Evolutionary conservation across 2,888 invertebrate species (phyloP), one percentile per base, ranked within the genome.

Genomic region (Rotaria macrura): DNA sequence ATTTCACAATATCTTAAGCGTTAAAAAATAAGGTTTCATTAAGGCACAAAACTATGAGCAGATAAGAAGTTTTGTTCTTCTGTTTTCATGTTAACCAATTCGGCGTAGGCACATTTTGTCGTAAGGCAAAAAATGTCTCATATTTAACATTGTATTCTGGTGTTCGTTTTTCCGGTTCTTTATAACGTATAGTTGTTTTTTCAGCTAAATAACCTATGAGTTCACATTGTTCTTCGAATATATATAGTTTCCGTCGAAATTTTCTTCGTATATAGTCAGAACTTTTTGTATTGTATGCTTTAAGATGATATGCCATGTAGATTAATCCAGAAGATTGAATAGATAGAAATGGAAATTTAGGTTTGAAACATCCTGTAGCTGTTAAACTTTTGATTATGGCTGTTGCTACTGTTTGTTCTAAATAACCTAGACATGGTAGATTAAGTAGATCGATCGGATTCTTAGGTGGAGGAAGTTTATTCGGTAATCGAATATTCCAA

Each of bases 201-300:
- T 90, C 88, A 40, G 90, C 90, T 3, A 91, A 89, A 87, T 91
- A 91, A 65, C 88, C 87, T 85, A 91, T 91, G 72, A 91, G 88
- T 85, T 89, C 87, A 88, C 91, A 91, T 7, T 90, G 90, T 57
- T 91, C 90, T 86, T 91, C 90, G 89, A 90, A 91, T 85, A 89
- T 88, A 87, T 89, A 88, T 86, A 91, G 87, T 85, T 91, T 91
- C 88, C 89, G 88, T 87, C 89, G 89, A 88, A 90, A 91, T 88
- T 91, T 91, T 87, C 90, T 89, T 54, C 90, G 88, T 17, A 90
- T 88, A 87, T 91, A 91, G 9, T 90, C 90, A 6, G 91, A 90
- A 87, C 89, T 90, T 85, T 89, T 90, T 5, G 90, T 90, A 87
- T 91, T 91, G 88, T 89, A 90, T 57, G 91, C 91, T 90, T 91